Percentiles rank a stretch among this genome's conserved stretches.
phyloP scores from a whole-genome alignment of 2,888 invertebrate species.

The Sympetrum striolatum region DNA sequence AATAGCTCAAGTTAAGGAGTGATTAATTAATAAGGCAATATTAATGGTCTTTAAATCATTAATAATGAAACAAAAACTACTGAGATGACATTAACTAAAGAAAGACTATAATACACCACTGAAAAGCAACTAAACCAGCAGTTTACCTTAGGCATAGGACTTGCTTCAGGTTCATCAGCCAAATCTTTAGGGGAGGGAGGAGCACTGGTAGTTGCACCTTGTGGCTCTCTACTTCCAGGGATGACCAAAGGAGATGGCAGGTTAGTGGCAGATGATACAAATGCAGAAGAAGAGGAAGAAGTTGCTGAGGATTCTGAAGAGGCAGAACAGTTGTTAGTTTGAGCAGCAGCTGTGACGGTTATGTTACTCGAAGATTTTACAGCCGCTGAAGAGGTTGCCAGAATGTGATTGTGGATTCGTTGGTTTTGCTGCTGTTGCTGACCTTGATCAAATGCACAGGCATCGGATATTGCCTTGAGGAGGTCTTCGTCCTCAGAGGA shows the following conservation, averaged over 20 bases:
- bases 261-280: slow-evolving; percentile 35
- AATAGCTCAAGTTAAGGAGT: too few relatives aligned
- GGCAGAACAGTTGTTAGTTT: slow-evolving; percentile 29
- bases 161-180: slow-evolving; percentile 46
- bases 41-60: too few relatives aligned
- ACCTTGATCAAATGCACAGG: slow-evolving; percentile 72
- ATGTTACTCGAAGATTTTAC: slow-evolving; percentile 7
- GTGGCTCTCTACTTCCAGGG: slow-evolving; percentile 2
- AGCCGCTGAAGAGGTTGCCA: not conserved
- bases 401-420: not conserved
- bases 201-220: slow-evolving; percentile 19
- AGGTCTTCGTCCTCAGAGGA: slow-evolving; percentile 88
- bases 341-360: not conserved
- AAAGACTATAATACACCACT: not conserved
- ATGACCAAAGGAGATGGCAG: slow-evolving; percentile 24
- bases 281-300: slow-evolving; percentile 34
- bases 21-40: too few relatives aligned
- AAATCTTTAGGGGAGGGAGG: slow-evolving; percentile 46
- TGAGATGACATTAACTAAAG: not conserved
- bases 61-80: not conserved
- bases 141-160: slow-evolving; percentile 37
- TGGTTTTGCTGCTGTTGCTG: slow-evolving; percentile 24
- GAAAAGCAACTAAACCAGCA: not conserved
- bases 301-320: slow-evolving; percentile 27
- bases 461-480: slow-evolving; percentile 80